Evolutionary conservation across 1,140 invertebrate genomes (phyloP).

Genomic region (Drosophila orosa): DNA sequence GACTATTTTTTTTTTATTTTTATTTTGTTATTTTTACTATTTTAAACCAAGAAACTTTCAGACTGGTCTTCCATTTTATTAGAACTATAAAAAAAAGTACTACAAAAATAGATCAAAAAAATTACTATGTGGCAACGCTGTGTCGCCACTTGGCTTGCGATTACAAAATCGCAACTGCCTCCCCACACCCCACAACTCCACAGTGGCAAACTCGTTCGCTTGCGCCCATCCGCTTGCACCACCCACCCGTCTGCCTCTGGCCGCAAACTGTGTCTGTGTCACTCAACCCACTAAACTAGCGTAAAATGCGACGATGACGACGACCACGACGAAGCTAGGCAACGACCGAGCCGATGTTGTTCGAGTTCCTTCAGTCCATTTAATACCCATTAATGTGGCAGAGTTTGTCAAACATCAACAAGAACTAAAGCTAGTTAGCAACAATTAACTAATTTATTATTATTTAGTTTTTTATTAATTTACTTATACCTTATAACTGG

Average conservation of each 20-base stretch:
- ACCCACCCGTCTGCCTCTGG: slow-evolving; percentile 48
- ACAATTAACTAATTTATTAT: not conserved
- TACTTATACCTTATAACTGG: too few relatives aligned
- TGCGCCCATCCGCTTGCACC: not conserved
- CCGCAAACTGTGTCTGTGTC: slow-evolving; percentile 80
- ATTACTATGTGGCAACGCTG: slow-evolving; percentile 57
- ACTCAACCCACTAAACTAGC: slow-evolving; percentile 82
- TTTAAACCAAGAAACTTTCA: too few relatives aligned
- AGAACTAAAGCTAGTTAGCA: not conserved
- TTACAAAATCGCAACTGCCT: slow-evolving; percentile 57
- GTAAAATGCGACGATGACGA: slow-evolving; percentile 54
- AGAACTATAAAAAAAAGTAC: too few relatives aligned
- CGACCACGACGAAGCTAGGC: slow-evolving; percentile 35
- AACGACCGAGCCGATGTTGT: slow-evolving; percentile 18
- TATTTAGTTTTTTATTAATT: too few relatives aligned
- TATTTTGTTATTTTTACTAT: too few relatives aligned
- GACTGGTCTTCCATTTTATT: too few relatives aligned
- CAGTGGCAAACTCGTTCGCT: slow-evolving; percentile 50
- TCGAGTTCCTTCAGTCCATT: not conserved
- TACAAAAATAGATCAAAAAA: too few relatives aligned
- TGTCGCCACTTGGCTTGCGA: slow-evolving; percentile 29
- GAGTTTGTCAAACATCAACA: not conserved
- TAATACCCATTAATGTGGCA: not conserved
- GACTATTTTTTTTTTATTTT: too few relatives aligned
- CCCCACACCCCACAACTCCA: slow-evolving; percentile 1